Evolutionary conservation across 2,888 invertebrate species (phyloP).

Genomic region (Azorinus chamasolen): DNA sequence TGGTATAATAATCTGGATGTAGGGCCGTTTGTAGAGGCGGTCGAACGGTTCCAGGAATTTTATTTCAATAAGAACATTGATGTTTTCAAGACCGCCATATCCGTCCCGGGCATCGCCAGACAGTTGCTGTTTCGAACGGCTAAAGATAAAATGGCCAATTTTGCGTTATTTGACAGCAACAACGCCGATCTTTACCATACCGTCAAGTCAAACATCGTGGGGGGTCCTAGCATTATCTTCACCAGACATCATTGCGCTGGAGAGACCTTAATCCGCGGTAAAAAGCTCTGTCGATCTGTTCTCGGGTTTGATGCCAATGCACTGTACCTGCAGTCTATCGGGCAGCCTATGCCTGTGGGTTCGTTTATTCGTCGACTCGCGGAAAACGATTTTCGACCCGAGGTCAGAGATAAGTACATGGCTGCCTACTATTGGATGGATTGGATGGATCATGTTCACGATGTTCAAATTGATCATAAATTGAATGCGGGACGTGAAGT

Average conservation of each 20-base stretch:
- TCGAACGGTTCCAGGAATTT: constrained; percentile 47
- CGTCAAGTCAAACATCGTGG: constrained; percentile 47
- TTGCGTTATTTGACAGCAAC: constrained; percentile 39
- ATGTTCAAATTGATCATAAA: too few species aligned
- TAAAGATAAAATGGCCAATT: constrained; percentile 25
- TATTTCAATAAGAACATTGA: constrained; percentile 59
- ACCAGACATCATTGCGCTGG: constrained; percentile 33
- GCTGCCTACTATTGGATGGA: too few species aligned
- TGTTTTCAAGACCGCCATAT: constrained; percentile 60
- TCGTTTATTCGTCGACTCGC: not conserved
- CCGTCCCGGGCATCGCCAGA: constrained; percentile 54
- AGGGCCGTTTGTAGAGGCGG: constrained; percentile 55
- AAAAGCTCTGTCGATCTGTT: constrained; percentile 21
- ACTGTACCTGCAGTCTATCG: constrained; percentile 47
- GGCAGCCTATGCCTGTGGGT: constrained; percentile 15
- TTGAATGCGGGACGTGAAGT: not conserved
- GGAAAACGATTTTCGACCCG: not conserved
- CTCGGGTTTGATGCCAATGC: constrained; percentile 61
- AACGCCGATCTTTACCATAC: constrained; percentile 54
- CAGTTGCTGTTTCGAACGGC: constrained; percentile 18
- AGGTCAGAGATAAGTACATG: too few species aligned
- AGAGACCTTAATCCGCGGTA: constrained; percentile 31
- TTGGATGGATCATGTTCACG: too few species aligned
- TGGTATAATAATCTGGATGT: constrained; percentile 68
- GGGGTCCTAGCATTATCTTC: constrained; percentile 44